Evolutionary conservation across 1,140 invertebrate genomes (phyloP), one percentile per base, ranked within the genome.

Genomic region (Aphaenogaster ashmeadi): DNA sequence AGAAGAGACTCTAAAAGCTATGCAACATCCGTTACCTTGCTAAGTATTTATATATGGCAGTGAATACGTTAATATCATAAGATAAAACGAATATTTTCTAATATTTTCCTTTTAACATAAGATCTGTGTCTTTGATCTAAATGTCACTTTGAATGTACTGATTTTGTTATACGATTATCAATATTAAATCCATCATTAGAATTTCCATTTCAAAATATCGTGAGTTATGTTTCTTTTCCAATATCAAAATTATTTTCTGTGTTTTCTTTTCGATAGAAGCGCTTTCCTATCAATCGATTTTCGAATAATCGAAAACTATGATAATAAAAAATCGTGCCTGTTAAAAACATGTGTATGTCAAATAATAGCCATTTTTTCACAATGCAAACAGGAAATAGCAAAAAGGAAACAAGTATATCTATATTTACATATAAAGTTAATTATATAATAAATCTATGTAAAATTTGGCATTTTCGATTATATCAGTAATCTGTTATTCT

Each of bases 31-130:
- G 3, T 18, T 44, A 50, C 52, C 15, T 60, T 21, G 36, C 18
- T 6, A 86, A 7, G 38, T 81, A 54, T 75, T 13, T 58, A 83
- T 60, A 33, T 44, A 83, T 88, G 86, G 58, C 69, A 89, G 86
- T 88, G 77, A 88, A 89, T 88, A 88, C 41, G 78, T 87, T 60
- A 89, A 89, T 84, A 75, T 87, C 15, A 75, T 47, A 13, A 44
- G 18, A 69, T 47, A 60, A 27, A 27, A 54, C 21, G 33, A n/a
- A 38, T 41, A 75, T 75, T 58, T 75, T 58, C 13, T 8, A 75
- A 75, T 8, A 13, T 56, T 38, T 58, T 41, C 13, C 15, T 54
- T 75, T 75, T 58, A 41, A 75, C 13, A 58, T 54, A 27, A 41
- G 27, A 27, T 27, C 27, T 64, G 33, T 50, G 21, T 72, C 27